A percentile compares a stretch with the other conserved stretches of the same genome.
Conservation (phyloP, 1,140 invertebrate genomes). For the Ridgeia piscesae region DNA sequence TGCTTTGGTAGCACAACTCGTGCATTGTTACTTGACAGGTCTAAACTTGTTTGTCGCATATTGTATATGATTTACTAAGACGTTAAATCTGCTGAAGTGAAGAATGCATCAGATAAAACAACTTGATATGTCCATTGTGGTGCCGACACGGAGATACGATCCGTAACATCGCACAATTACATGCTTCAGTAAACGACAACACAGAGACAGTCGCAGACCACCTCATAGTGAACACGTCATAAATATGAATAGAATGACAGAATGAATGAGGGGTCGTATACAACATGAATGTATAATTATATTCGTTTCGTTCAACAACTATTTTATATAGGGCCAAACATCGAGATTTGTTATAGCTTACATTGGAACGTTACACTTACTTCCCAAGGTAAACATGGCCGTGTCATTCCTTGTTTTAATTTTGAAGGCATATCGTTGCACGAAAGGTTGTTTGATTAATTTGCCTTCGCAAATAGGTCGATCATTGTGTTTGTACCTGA, state of each 20-base stretch:
- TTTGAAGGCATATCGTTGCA: too few species aligned
- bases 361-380: too few species aligned
- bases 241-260: not conserved
- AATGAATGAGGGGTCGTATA: not conserved
- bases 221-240: not conserved
- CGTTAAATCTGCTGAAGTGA: not conserved
- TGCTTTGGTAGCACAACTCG: not conserved
- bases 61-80: not conserved
- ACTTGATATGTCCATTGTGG: not conserved
- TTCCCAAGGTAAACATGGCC: too few species aligned
- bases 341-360: too few species aligned
- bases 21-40: not conserved
- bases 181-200: not conserved
- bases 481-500: too few species aligned
- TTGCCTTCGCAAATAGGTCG: too few species aligned
- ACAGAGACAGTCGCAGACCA: not conserved
- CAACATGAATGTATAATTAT: not conserved
- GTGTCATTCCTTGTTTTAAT: too few species aligned
- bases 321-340: not conserved
- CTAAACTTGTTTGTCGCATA: not conserved
- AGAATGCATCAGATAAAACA: not conserved
- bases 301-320: not conserved
- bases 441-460: too few species aligned
- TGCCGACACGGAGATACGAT: not conserved
- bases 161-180: not conserved